These are phyloP conservation scores for Fulica atra DNA, from an alignment of 2,113 vertebrate species.

Conservation along the genomic window DNA sequence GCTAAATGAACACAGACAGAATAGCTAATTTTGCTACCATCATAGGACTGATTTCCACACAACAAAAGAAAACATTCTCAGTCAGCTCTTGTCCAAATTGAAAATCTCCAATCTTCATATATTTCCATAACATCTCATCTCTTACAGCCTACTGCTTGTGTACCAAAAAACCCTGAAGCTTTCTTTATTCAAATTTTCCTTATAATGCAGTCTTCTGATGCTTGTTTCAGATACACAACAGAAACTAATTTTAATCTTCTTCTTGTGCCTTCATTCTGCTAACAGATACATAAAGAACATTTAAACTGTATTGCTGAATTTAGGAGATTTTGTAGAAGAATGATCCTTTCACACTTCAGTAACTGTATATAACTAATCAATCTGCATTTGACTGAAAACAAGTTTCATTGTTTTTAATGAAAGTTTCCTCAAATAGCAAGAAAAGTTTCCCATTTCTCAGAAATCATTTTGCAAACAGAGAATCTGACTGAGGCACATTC, in stretches of 20 bases:
- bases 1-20: background rate
- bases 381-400: background rate
- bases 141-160: background rate
- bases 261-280: background rate
- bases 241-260: background rate
- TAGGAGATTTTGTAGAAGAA: background rate
- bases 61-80: background rate
- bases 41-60: background rate
- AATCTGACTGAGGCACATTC: background rate
- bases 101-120: background rate
- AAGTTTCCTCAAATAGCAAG: background rate
- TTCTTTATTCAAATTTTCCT: background rate
- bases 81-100: background rate
- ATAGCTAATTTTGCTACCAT: background rate
- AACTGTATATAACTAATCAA: background rate
- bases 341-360: background rate
- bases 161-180: background rate
- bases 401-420: background rate
- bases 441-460: background rate
- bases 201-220: background rate
- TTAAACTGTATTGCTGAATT: background rate
- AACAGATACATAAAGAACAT: background rate
- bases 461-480: background rate
- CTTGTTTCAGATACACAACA: background rate
- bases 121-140: background rate